Base-by-base conservation (phyloP, 1,140 invertebrate species). In the Polyergus mexicanus region DNA sequence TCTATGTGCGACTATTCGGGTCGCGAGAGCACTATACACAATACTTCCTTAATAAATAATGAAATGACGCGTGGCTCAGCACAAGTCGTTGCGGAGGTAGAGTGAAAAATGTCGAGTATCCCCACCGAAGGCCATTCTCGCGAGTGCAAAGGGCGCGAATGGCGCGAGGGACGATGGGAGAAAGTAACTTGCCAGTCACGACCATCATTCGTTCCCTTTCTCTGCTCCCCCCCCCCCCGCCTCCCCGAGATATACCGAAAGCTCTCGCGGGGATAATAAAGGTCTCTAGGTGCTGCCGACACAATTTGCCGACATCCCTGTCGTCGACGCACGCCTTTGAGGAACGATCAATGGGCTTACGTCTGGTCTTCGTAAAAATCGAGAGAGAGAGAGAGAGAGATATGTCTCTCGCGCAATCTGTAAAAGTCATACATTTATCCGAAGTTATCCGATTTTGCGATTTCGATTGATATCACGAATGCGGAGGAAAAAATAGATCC, bases 11-110 rank as follows among this genome's bases (percentile, higher is more conserved):
- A 83, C 78, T 38, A 81, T 81, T 11, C 51, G 13, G 22, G 38
- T 22, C 22, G 68, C 41, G 68, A 47, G 38, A 51, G 44, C 44
- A 47, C 63, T 7, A 51, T 28, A 25, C 66, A 83, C 78, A 83
- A 83, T 62, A 8, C 68, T 47, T 13, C 19, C 68, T 72, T 60
- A 68, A 83, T 83, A 74, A 83, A 83, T 83, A 83, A 83, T 83
- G 78, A 83, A 72, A 47, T 72, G n/a, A 83, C 78, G 68, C 68
- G 78, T 83, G 68, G 78, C 78, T 83, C 78, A 83, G 78, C 78
- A 51, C 47, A 74, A 72, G 54, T 72, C 47, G 65, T 47, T 16
- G 47, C 25, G 32, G 25, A 66, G 66, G 54, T 60, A 41, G 19
- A 62, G 68, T 83, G 78, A 83, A 83, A 83, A 83, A 83, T 83